A percentile compares a stretch with the other conserved stretches of the same genome.
Conservation (phyloP, 2,888 invertebrate species). For the Thymelicus lineola region DNA sequence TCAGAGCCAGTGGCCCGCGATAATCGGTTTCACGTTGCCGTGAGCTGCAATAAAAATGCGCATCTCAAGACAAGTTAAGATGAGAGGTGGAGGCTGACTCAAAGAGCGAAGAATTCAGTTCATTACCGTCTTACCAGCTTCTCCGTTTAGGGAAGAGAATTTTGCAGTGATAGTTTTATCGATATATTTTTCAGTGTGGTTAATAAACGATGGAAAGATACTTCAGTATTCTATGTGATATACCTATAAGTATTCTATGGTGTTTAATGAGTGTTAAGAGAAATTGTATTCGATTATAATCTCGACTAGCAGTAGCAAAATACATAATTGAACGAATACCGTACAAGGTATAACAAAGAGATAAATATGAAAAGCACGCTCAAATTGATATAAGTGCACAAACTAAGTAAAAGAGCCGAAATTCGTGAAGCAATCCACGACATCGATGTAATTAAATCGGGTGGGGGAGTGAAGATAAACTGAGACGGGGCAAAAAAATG, state of each 20-base stretch:
- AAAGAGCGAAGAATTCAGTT: slow-evolving; percentile 72
- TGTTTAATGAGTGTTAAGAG: no score
- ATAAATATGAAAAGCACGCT: slow-evolving; percentile 17
- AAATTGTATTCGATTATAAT: no score
- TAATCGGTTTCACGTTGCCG: slow-evolving; percentile 31
- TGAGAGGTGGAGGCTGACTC: slow-evolving; percentile 53
- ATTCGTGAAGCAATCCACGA: slow-evolving; percentile 36
- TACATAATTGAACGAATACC: no score
- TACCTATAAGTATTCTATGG: no score
- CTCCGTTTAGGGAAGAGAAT: slow-evolving; percentile 45
- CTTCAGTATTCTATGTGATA: no score
- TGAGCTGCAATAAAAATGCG: slow-evolving; percentile 50
- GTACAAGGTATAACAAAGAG: neutral
- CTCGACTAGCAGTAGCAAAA: no score
- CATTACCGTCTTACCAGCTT: slow-evolving; percentile 77
- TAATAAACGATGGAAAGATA: no score
- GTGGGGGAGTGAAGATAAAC: slow-evolving; percentile 45
- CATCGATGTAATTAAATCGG: slow-evolving; percentile 38
- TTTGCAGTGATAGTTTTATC: slow-evolving; percentile 39
- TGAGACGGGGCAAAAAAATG: slow-evolving; percentile 47
- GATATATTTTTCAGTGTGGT: slow-evolving; percentile 21
- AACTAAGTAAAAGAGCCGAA: slow-evolving; percentile 33
- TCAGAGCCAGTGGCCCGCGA: slow-evolving; percentile 25
- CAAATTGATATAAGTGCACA: slow-evolving; percentile 30
- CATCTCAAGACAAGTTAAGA: slow-evolving; percentile 53